phyloP scores from a whole-genome alignment of 2,113 vertebrate genomes.

The Trogon melanurus region DNA sequence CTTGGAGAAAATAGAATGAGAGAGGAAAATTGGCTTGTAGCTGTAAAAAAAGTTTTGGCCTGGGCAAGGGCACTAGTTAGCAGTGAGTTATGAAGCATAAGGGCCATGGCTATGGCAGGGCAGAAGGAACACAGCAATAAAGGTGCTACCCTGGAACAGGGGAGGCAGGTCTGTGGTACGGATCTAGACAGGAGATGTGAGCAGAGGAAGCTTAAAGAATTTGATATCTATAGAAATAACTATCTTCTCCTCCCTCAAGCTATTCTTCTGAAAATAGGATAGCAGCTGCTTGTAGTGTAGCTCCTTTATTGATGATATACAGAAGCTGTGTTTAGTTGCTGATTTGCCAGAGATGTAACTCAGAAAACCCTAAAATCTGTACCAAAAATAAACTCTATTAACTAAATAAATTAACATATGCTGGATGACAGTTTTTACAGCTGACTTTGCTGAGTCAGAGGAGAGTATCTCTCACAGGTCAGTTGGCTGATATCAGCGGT shows the following conservation, averaged over 20 bases:
- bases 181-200: neutral
- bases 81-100: neutral
- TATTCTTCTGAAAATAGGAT: neutral
- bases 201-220: neutral
- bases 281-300: neutral
- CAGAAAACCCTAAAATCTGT: neutral
- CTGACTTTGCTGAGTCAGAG: conserved; percentile 14
- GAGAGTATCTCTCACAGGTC: neutral
- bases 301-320: neutral
- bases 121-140: neutral
- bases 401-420: neutral
- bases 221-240: neutral
- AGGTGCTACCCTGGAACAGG: neutral
- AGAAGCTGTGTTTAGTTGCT: neutral
- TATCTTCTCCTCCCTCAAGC: neutral
- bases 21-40: neutral
- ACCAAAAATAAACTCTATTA: neutral
- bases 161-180: neutral
- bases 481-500: neutral
- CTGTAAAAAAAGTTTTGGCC: neutral
- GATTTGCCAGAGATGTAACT: neutral
- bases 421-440: neutral
- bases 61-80: neutral
- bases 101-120: neutral
- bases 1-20: neutral